Conservation (phyloP, 1,140 invertebrate species). For the Meteorus sp. region DNA sequence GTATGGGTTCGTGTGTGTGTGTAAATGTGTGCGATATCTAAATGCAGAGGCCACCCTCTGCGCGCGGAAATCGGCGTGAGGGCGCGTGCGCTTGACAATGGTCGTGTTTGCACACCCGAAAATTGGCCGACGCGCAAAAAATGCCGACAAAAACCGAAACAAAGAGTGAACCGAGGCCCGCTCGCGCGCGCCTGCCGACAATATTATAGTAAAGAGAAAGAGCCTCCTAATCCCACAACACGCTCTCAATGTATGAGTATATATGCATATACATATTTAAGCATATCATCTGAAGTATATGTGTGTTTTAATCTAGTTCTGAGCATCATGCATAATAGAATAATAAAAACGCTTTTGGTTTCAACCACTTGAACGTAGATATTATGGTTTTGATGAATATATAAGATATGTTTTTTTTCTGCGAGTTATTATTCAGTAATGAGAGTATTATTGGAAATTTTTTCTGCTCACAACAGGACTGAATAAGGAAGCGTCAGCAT, state of each 20-base stretch:
- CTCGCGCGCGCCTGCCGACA: too few relatives aligned
- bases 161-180: constrained; percentile 17
- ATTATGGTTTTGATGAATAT: too few relatives aligned
- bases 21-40: constrained; percentile 17
- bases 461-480: too few relatives aligned
- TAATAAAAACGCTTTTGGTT: too few relatives aligned
- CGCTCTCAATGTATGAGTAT: constrained; percentile 14
- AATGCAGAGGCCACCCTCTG: constrained; percentile 23
- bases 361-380: too few relatives aligned
- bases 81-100: constrained; percentile 30
- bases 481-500: too few relatives aligned
- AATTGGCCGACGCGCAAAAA: constrained; percentile 30
- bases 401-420: too few relatives aligned
- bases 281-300: background rate
- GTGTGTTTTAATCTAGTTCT: background rate
- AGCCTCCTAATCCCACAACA: constrained; percentile 23
- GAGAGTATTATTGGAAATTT: too few relatives aligned
- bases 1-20: constrained; percentile 12
- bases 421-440: too few relatives aligned
- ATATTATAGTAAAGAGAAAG: constrained; percentile 18
- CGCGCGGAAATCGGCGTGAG: constrained; percentile 30
- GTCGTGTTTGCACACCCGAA: constrained; percentile 32
- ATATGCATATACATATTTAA: background rate
- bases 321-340: too few relatives aligned
- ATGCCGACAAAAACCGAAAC: constrained; percentile 25